phyloP scores from a whole-genome alignment of 2,888 invertebrate species.

The Micropterix aruncella region DNA sequence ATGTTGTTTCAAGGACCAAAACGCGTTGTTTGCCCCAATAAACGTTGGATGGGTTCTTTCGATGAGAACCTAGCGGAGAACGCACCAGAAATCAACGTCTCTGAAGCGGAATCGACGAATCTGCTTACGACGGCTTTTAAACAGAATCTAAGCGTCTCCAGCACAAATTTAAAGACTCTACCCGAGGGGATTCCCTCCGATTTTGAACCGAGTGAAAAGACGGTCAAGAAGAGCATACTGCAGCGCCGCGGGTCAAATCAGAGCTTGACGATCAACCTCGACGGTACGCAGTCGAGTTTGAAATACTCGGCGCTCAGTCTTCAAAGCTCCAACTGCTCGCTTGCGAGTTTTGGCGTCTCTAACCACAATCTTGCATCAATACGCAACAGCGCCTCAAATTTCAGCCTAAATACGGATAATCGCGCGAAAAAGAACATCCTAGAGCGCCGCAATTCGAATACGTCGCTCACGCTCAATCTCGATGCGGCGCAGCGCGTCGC shows the following conservation, averaged over 20 bases:
- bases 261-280: constrained; percentile 39
- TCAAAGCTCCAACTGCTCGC: constrained; percentile 39
- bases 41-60: constrained; percentile 32
- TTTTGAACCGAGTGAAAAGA: constrained; percentile 34
- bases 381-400: constrained; percentile 32
- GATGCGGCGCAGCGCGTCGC: constrained; percentile 25
- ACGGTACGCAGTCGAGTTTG: constrained; percentile 7
- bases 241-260: constrained; percentile 47
- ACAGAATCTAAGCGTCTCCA: constrained; percentile 49
- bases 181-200: constrained; percentile 58
- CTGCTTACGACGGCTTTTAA: constrained; percentile 46
- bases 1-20: constrained; percentile 28
- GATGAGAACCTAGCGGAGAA: constrained; percentile 31
- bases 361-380: constrained; percentile 31
- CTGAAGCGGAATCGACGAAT: constrained; percentile 32
- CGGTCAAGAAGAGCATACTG: constrained; percentile 28
- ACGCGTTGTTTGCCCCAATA: constrained; percentile 24
- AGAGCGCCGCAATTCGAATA: constrained; percentile 76
- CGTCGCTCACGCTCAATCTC: constrained; percentile 61
- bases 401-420: constrained; percentile 28
- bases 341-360: constrained; percentile 30
- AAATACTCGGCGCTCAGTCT: constrained; percentile 25
- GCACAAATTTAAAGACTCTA: constrained; percentile 55
- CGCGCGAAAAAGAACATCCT: constrained; percentile 50
- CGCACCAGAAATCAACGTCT: constrained; percentile 28